Conservation (phyloP, 2,797 vertebrate species). For the Euphonia xanthogaster region DNA sequence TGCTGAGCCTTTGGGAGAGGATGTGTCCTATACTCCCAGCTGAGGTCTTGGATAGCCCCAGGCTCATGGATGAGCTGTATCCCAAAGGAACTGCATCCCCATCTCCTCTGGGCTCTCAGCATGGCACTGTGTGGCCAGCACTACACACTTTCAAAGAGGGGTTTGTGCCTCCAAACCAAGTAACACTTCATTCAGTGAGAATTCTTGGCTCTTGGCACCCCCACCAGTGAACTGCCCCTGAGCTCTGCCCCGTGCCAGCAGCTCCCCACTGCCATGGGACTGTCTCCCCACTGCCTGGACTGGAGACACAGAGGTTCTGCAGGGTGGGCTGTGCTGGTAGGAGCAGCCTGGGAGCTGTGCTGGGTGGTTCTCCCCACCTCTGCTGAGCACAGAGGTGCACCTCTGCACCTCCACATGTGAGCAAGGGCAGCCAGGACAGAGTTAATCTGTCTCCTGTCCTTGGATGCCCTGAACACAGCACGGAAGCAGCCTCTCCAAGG, state of each 20-base stretch:
- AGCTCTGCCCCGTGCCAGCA: background rate
- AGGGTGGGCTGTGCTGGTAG: background rate
- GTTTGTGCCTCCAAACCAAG: background rate
- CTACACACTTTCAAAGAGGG: background rate
- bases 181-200: background rate
- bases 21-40: rapidly evolving
- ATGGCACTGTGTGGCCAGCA: background rate
- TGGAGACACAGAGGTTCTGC: rapidly evolving
- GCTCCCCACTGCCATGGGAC: background rate
- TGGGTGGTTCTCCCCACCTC: background rate
- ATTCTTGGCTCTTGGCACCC: background rate
- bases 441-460: background rate
- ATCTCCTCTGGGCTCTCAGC: background rate
- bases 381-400: background rate
- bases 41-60: background rate
- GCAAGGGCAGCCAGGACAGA: background rate
- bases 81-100: background rate
- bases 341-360: background rate
- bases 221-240: background rate
- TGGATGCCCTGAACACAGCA: background rate
- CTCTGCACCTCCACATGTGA: background rate
- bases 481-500: background rate
- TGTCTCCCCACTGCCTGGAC: background rate
- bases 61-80: background rate
- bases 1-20: background rate